These are phyloP conservation scores for Brachyrhaphis roseni DNA, from an alignment of 2,797 vertebrate genomes.

Conservation along the genomic window DNA sequence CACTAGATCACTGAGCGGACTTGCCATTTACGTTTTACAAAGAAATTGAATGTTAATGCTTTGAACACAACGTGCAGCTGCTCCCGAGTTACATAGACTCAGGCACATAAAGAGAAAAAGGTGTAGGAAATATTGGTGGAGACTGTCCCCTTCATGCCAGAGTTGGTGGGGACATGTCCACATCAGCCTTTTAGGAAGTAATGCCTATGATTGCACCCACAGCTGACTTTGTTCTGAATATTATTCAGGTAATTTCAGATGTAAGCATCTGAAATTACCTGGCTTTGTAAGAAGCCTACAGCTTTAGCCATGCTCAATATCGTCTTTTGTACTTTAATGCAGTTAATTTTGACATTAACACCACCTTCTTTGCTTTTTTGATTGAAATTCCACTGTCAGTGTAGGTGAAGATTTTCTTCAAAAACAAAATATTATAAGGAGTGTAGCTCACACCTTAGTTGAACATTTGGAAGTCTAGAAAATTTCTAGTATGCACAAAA, in stretches of 20 bases:
- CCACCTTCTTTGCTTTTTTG: neutral
- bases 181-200: no score
- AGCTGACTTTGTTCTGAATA: neutral
- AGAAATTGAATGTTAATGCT: no score
- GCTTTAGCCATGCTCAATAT: neutral
- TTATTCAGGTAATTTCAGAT: neutral
- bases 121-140: no score
- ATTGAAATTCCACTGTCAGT: neutral
- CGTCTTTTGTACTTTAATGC: neutral
- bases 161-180: no score
- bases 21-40: no score
- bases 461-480: neutral
- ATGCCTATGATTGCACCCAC: no score
- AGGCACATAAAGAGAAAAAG: no score
- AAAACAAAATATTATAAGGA: neutral
- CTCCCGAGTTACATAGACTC: no score
- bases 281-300: neutral
- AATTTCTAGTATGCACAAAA: neutral
- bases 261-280: no score
- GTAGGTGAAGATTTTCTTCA: neutral
- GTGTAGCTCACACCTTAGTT: neutral
- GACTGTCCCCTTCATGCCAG: no score
- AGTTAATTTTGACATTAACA: neutral
- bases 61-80: no score
- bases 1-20: no score